Base-by-base conservation (phyloP, 2,888 invertebrate genomes). In the Tortrix viridana region DNA sequence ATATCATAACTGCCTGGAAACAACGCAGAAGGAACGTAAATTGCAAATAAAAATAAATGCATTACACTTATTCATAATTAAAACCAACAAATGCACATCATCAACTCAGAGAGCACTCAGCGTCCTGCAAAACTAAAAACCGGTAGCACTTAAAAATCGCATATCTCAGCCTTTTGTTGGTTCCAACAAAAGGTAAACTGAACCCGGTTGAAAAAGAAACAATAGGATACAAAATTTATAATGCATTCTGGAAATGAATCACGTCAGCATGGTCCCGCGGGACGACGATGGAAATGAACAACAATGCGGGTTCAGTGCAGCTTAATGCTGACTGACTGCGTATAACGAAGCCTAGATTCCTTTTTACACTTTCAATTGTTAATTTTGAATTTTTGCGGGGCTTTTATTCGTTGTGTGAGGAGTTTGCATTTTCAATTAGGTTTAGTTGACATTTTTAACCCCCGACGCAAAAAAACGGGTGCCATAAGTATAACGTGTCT, bases 221-320 rank as follows among this genome's bases (percentile, higher is more conserved):
- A 89, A 88, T 84, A 79, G 83, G 74, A 82, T 82, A 87, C 88
- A 88, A 89, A 32, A 89, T 89, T 87, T 88, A 87, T 88, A 89
- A 88, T 88, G 85, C 86, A 87, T 85, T 85, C 84, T 82, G 84
- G 81, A 81, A 87, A 86, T 87, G 85, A 89, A 88, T 89, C 86
- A 87, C 88, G 85, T 85, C 85, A 85, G 79, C 74, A 78, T 71
- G 74, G 74, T 78, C 81, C 85, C 86, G 80, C 71, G 71, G 83
- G 81, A n/a, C n/a, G 84, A 79, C 70, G 85, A 88, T 86, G 82
- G 82, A 85, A 89, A 86, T 85, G 84, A 88, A 87, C 88, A 88
- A 86, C 85, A 84, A 82, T 76, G 75, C 76, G 76, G 75, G 75
- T 74, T 79, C 77, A 74, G 72, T 73, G 74, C 73, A 75, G 76